Base-by-base conservation (phyloP, 2,113 vertebrate species). In the Motacilla alba region DNA sequence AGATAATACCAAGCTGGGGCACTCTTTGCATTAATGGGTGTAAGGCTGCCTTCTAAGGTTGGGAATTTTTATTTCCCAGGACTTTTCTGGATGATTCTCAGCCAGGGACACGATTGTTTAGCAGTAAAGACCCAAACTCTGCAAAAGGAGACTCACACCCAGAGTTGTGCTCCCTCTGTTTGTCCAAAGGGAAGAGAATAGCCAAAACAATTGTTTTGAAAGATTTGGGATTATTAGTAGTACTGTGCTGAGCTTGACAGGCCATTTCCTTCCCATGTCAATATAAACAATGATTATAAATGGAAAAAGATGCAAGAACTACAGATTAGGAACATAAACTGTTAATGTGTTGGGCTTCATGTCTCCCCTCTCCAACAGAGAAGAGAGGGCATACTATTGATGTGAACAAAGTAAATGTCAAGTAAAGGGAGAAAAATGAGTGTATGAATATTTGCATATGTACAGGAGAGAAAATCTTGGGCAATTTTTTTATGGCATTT, bases 381-480 rank as follows among this genome's bases (percentile, higher is more conserved):
- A 67, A 73, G 31, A 26, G 93, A 64, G 39, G 80, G 56, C 26
- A 4, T 59, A 62, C 60, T 35, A 53, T 52, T 77, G 35, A 81
- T 70, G 24, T 43, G 87, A 91, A 78, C 63, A 95, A 93, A 86
- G 56, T 68, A 92, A 92, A 93, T 93, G 76, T 43, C 82, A 97
- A 89, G 39, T 56, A 79, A 93, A 70, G 60, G 78, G 59, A 94
- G 81, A 93, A 96, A 97, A 96, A 96, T 85, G 56, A 91, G 39
- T 35, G 27, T 56, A 70, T 74, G 17, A 68, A 85, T 64, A 58
- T 79, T 80, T 90, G 60, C 37, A 67, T 85, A 52, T 18, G 11
- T 46, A 83, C 39, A 81, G 56, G n/a, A 86, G 58, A 87, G 46
- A 94, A 93, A 89, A 73, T 83, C 78, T 77, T 86, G 72, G 56